Evolutionary conservation across 2,888 invertebrate genomes (phyloP).

Genomic region (Reticulitermes lucifugus): DNA sequence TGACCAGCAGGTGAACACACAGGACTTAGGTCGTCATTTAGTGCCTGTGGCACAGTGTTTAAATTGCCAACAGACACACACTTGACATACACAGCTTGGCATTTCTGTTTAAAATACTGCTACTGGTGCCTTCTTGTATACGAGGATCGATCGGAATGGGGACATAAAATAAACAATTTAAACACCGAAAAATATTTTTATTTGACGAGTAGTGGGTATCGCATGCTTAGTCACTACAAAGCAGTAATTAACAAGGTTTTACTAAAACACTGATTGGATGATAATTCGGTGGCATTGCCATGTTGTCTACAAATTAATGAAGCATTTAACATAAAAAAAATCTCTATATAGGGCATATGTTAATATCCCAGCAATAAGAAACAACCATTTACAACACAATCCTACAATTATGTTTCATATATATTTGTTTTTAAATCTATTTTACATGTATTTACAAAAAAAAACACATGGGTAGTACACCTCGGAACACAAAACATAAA

Average conservation of each 20-base stretch:
- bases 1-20: no score
- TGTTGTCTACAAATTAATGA: slow-evolving; percentile 29
- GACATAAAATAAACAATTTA: neutral
- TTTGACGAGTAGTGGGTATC: slow-evolving; percentile 40
- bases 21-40: no score
- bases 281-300: slow-evolving; percentile 23
- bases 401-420: slow-evolving; percentile 29
- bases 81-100: no score
- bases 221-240: slow-evolving; percentile 17
- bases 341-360: slow-evolving; percentile 41
- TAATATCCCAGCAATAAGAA: slow-evolving; percentile 32
- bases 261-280: slow-evolving; percentile 25
- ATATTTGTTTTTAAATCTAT: slow-evolving; percentile 23
- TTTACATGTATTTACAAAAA: slow-evolving; percentile 45
- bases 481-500: slow-evolving; percentile 15
- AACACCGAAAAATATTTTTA: slow-evolving; percentile 48
- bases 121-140: no score
- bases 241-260: slow-evolving; percentile 22
- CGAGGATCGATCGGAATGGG: no score
- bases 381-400: slow-evolving; percentile 43
- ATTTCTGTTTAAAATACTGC: no score
- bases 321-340: slow-evolving; percentile 37
- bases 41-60: no score
- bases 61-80: no score
- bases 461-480: slow-evolving; percentile 19